Base-by-base conservation (phyloP, 1,140 invertebrate genomes). In the Neotoxoptera formosana region DNA sequence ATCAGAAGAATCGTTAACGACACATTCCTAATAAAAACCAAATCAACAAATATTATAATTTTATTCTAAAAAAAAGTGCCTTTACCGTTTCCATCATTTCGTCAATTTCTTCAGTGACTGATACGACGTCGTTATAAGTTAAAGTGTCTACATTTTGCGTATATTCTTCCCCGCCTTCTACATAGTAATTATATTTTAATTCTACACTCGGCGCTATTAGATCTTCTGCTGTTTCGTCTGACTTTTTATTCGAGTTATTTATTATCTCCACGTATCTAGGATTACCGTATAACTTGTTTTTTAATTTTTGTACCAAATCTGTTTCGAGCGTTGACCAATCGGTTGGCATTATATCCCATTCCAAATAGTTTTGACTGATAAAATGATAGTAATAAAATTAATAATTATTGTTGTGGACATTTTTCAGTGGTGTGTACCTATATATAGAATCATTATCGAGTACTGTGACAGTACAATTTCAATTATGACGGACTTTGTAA, bases 261-360 rank as follows among this genome's bases (percentile, higher is more conserved):
- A 7, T 7, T 0, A 1, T 25, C 14, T 84, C 67, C 11, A 86
- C 21, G 2, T 86, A 41, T 45, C 76, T 93, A 25, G 48, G 48
- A 84, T 93, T 47, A 25, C 91, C 91, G 0, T 56, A 8, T 21
- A 93, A 93, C 30, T 84, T 81, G 7, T 20, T 83, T 86, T 93
- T 93, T 83, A 86, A 11, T 36, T 36, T 45, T 21, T 14, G 7
- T 30, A 21, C 48, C 36, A 53, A 8, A 36, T 86, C 25, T 20
- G 45, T 23, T 53, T 51, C 51, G 8, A 41, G 25, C 1, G 34
- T 30, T 45, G 91, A 25, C 47, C 48, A 93, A 86, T 84, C 91
- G 7, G 91, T 93, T 0, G 91, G 91, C 76, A 93, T 86, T 45
- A 93, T 2, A 47, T 41, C 30, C 91, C 91, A 93, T 93, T 86